These are phyloP conservation scores for Spondyliosoma cantharus DNA, from an alignment of 2,797 vertebrate species.

Conservation along the genomic window DNA sequence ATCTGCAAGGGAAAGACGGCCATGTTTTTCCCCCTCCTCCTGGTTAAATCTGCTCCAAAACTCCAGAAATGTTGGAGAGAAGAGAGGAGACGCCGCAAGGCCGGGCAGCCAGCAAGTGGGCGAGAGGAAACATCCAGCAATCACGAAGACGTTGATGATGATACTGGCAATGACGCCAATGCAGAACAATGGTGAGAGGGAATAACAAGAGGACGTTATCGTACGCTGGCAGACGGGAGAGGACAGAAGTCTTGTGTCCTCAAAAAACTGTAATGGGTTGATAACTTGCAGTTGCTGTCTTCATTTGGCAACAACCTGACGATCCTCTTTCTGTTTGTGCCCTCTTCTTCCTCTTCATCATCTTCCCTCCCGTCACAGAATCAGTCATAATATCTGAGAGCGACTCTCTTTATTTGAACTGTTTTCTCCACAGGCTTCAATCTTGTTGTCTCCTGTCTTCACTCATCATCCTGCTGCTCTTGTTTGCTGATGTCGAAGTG, in stretches of 20 bases:
- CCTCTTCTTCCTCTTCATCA: conserved; percentile 32
- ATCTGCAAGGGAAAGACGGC: conserved; percentile 66
- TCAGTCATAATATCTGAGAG: conserved; percentile 51
- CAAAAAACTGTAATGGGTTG: conserved; percentile 39
- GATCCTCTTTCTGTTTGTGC: conserved; percentile 17
- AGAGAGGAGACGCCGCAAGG: conserved; percentile 64
- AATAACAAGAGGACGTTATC: conserved; percentile 33
- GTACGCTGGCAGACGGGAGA: conserved; percentile 39
- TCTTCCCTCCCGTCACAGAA: conserved; percentile 41
- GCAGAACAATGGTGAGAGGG: conserved; percentile 63
- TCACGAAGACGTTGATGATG: conserved; percentile 44
- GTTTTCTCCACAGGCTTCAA: conserved; percentile 34
- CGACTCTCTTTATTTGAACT: conserved; percentile 33
- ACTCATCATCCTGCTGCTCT: conserved; percentile 41
- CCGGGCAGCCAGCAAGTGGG: conserved; percentile 57
- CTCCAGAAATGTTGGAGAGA: conserved; percentile 62
- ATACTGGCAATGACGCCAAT: conserved; percentile 53
- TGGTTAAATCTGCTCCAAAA: conserved; percentile 68
- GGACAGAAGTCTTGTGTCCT: conserved; percentile 45
- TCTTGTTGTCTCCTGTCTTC: conserved; percentile 18
- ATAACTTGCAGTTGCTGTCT: conserved; percentile 40
- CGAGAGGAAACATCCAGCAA: conserved; percentile 53
- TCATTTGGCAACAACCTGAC: conserved; percentile 34
- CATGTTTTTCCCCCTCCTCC: conserved; percentile 52
- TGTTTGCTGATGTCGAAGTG: conserved; percentile 33